Evolutionary conservation across 2,113 vertebrate genomes (phyloP).

Genomic region (Melanerpes formicivorus): DNA sequence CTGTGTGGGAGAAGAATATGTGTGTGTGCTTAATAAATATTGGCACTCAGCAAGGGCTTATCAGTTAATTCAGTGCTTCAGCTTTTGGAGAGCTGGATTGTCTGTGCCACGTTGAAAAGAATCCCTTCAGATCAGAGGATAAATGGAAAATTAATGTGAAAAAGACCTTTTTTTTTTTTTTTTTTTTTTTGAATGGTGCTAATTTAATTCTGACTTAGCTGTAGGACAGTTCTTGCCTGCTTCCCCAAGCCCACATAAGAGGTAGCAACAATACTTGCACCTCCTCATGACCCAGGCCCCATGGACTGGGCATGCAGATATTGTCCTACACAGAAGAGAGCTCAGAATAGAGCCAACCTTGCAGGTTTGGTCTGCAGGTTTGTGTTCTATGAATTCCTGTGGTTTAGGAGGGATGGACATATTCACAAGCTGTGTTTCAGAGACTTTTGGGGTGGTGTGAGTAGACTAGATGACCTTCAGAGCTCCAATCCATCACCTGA

Average conservation of each 20-base stretch:
- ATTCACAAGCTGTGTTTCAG: neutral
- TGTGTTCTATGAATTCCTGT: neutral
- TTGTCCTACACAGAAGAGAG: neutral
- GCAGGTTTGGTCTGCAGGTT: neutral
- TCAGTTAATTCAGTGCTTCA: neutral
- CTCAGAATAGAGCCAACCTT: neutral
- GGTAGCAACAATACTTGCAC: neutral
- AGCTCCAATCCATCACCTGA: neutral
- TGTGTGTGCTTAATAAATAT: neutral
- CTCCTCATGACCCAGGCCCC: rapidly evolving
- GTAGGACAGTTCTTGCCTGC: neutral
- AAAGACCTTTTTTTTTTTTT: neutral
- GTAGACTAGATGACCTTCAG: neutral
- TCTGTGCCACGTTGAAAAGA: neutral
- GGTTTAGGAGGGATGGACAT: neutral
- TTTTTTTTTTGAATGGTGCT: neutral
- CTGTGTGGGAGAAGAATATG: constrained; percentile 12
- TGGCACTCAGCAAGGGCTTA: neutral
- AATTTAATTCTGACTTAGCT: neutral
- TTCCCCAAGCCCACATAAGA: neutral
- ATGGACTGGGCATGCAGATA: rapidly evolving
- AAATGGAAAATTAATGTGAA: neutral
- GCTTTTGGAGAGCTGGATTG: constrained; percentile 10
- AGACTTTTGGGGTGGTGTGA: neutral
- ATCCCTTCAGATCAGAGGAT: neutral